These are phyloP conservation scores for Sussaba pulchella DNA, from an alignment of 2,888 invertebrate genomes.

Conservation along the genomic window DNA sequence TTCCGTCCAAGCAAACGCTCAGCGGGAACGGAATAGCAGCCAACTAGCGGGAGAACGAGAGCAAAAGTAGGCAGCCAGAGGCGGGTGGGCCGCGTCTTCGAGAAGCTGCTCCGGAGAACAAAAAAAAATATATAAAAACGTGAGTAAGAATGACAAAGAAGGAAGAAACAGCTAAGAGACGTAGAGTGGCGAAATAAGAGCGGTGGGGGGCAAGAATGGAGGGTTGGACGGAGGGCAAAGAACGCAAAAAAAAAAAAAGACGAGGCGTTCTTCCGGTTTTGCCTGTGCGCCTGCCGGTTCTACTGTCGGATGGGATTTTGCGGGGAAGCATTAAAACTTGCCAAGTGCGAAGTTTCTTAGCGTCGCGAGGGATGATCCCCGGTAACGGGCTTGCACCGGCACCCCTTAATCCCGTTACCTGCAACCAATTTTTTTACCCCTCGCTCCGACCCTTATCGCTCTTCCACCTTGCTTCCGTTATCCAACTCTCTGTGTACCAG, in stretches of 20 bases:
- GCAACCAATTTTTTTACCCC: conserved; percentile 79
- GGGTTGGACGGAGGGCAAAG: conserved; percentile 1
- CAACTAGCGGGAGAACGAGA: conserved; percentile 58
- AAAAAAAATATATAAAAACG: conserved; percentile 25
- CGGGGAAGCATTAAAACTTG: conserved; percentile 82
- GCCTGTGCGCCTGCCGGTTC: not conserved
- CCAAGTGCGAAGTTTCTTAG: conserved; percentile 83
- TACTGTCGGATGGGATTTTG: conserved; percentile 74
- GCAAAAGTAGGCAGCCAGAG: conserved; percentile 40
- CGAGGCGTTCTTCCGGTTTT: conserved; percentile 20
- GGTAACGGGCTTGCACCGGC: conserved; percentile 78
- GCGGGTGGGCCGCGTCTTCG: conserved; percentile 17
- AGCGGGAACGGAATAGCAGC: conserved; percentile 41
- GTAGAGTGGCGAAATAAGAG: conserved; percentile 56
- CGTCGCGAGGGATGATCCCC: conserved; percentile 76
- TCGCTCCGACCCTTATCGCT: conserved; percentile 44
- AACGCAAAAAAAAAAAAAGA: conserved; percentile 20
- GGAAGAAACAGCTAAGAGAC: conserved; percentile 14
- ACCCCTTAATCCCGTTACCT: conserved; percentile 82
- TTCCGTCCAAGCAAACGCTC: conserved; percentile 50
- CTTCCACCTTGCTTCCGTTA: conserved; percentile 36
- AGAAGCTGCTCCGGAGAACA: conserved; percentile 11
- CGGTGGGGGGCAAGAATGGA: conserved; percentile 1
- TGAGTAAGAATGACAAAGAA: conserved; percentile 59
- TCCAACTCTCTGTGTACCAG: conserved; percentile 34